Conservation (phyloP, 1,140 invertebrate genomes). For the Phortica variegata region DNA sequence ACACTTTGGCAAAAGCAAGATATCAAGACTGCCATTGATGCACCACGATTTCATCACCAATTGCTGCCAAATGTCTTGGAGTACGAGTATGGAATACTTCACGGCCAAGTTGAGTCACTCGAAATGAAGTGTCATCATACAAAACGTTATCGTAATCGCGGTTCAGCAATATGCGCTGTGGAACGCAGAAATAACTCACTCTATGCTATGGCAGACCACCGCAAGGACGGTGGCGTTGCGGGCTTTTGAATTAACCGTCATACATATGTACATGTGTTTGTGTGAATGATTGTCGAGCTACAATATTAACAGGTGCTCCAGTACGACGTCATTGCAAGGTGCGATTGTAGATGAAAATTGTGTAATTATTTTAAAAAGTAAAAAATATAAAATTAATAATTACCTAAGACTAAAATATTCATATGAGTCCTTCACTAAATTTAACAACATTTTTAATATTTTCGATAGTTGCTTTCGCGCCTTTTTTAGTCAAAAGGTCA, state of each 20-base stretch:
- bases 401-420: no score
- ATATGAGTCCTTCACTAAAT: no score
- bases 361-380: no score
- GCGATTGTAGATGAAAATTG: no score
- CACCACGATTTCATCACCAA: constrained; percentile 89
- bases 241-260: constrained; percentile 59
- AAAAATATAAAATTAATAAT: no score
- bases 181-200: constrained; percentile 63
- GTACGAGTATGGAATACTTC: constrained; percentile 67
- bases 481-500: no score
- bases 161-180: constrained; percentile 74
- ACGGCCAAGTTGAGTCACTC: constrained; percentile 69
- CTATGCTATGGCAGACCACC: constrained; percentile 78
- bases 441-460: no score
- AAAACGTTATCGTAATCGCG: constrained; percentile 64
- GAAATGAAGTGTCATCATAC: constrained; percentile 69
- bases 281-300: no score
- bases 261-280: constrained; percentile 8
- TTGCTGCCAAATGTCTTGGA: constrained; percentile 79
- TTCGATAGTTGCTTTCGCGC: no score
- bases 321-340: no score
- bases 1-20: constrained; percentile 71
- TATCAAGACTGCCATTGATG: constrained; percentile 81
- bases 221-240: constrained; percentile 78
- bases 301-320: no score